Conservation (phyloP, 2,888 invertebrate genomes). For the Rugalucina vietnamica region DNA sequence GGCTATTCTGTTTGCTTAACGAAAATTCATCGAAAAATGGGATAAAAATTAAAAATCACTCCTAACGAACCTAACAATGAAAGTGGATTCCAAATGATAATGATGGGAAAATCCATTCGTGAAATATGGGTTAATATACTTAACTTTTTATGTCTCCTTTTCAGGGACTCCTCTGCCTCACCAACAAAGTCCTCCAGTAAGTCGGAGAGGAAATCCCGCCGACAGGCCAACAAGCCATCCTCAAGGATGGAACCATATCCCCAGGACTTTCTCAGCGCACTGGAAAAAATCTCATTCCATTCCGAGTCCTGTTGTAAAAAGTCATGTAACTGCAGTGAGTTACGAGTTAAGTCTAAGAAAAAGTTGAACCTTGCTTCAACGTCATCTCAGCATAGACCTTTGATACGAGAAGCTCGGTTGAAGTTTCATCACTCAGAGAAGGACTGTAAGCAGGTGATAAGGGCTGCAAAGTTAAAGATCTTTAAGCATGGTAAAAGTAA, state of each 20-base stretch:
- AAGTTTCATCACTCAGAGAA: slow-evolving; percentile 76
- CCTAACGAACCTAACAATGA: no score
- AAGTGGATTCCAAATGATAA: no score
- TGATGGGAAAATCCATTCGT: no score
- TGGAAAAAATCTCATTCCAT: slow-evolving; percentile 71
- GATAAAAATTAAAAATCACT: no score
- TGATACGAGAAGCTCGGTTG: slow-evolving; percentile 74
- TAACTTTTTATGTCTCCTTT: not conserved
- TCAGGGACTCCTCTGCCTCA: slow-evolving; percentile 5
- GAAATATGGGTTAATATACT: no score
- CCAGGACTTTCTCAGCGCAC: slow-evolving; percentile 67
- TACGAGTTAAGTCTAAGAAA: slow-evolving; percentile 55
- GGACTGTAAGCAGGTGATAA: slow-evolving; percentile 74
- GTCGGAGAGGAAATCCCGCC: not conserved
- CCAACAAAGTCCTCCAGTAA: not conserved
- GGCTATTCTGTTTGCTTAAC: no score
- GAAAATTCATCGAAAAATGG: no score
- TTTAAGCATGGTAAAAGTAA: slow-evolving; percentile 60
- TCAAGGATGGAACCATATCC: slow-evolving; percentile 68
- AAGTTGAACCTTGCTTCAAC: slow-evolving; percentile 70
- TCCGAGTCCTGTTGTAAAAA: slow-evolving; percentile 68
- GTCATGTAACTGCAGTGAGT: slow-evolving; percentile 66
- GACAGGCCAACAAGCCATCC: not conserved
- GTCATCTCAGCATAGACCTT: slow-evolving; percentile 60
- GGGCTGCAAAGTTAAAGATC: slow-evolving; percentile 74